phyloP scores from a whole-genome alignment of 2,888 invertebrate species.

The Julus scanicus region DNA sequence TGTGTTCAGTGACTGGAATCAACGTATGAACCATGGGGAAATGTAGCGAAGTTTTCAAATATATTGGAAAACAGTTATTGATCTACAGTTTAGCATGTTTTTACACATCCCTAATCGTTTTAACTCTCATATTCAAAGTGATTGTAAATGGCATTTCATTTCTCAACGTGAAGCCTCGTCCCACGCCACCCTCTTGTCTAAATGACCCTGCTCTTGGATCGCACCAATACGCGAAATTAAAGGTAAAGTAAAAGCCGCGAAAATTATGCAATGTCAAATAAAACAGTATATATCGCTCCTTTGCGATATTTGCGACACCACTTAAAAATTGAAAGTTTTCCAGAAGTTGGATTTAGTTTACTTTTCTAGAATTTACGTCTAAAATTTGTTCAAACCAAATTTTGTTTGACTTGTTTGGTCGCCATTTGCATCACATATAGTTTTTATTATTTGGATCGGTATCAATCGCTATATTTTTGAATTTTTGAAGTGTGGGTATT shows the following conservation, averaged over 20 bases:
- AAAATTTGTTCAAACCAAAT: no score
- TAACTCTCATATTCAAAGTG: slow-evolving; percentile 3
- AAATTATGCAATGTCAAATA: not conserved
- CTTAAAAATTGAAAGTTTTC: no score
- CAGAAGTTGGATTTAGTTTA: no score
- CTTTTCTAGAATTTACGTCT: no score
- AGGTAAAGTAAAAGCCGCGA: slow-evolving; percentile 27
- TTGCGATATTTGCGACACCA: no score
- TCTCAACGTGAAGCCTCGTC: slow-evolving; percentile 45
- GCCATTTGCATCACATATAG: no score
- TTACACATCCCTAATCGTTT: not conserved
- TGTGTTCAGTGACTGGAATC: not conserved
- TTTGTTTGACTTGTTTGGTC: no score
- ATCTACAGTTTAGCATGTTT: not conserved
- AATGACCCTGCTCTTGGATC: slow-evolving; percentile 54
- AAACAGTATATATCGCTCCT: no score
- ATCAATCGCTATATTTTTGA: no score
- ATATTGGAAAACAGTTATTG: not conserved
- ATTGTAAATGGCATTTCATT: slow-evolving; percentile 48
- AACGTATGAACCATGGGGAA: not conserved
- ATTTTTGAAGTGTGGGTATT: no score
- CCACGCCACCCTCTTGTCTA: slow-evolving; percentile 54
- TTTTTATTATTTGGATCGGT: no score
- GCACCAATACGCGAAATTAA: slow-evolving; percentile 55
- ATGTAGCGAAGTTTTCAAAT: not conserved